Base-by-base conservation (phyloP, 2,113 vertebrate genomes). In the Lophotis ruficrista region DNA sequence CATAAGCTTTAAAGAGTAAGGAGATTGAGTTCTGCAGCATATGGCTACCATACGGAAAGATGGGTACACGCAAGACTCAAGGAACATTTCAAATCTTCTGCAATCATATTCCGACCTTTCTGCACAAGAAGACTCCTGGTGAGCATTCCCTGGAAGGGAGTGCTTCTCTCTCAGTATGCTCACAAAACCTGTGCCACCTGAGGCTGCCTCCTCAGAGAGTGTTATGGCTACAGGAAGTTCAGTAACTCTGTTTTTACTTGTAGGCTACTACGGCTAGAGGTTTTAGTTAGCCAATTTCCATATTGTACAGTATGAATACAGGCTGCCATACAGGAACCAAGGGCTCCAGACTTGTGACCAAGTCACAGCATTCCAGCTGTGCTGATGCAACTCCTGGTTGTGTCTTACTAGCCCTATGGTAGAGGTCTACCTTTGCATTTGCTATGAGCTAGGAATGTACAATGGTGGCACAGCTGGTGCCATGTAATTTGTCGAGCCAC, bases 1-100 rank as follows among this genome's bases (percentile, higher is more conserved):
- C 53, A 65, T 4, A 45, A 76, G 12, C 45, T 85, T 79, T 60
- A 60, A 72, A 68, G 48, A 60, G 10, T 30, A 8, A 61, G 28
- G n/a, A 75, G 23, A 18, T 83, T 84, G 38, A 23, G 15, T 58
- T 89, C 43, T 87, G 73, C 57, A 72, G 35, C 24, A 3, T 16
- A 27, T 48, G 28, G 33, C 8, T 64, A 38, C 21, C 1, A 3
- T 41, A 61, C 0, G 5, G 53, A 12, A 57, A 48, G 33, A 75
- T 4, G 4, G 58, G 16, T 37, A 60, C 10, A 3, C 4, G 1
- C 0, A 2, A 93, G 68, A 54, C 73, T 57, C 19, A 43, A 38
- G 43, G 24, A 69, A 23, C 3, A 10, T 31, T 64, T 89, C 28
- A 85, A 14, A 53, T 17, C 15, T 30, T 66, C 37, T 66, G 37